A percentile compares a stretch with the other conserved stretches of the same genome.
phyloP scores from a whole-genome alignment of 2,888 invertebrate species.

The Aphodius sticticus region DNA sequence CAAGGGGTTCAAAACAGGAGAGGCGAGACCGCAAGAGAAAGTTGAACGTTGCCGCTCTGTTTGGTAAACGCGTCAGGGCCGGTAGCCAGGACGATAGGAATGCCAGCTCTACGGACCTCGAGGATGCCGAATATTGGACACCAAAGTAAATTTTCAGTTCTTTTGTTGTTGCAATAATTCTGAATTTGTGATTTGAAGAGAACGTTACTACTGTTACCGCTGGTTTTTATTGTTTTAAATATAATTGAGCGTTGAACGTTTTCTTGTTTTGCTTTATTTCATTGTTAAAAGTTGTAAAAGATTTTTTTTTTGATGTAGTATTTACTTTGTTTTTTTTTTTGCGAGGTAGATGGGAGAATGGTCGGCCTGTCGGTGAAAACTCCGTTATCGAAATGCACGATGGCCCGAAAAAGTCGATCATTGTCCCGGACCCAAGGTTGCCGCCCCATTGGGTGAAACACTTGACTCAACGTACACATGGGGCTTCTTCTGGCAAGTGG shows the following conservation, averaged over 20 bases:
- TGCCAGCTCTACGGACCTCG: slow-evolving; percentile 29
- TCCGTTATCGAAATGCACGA: slow-evolving; percentile 59
- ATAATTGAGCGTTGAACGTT: background rate
- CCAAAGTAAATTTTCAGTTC: slow-evolving; percentile 43
- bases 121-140: slow-evolving; percentile 43
- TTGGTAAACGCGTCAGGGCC: slow-evolving; percentile 60
- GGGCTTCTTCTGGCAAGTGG: slow-evolving; percentile 81
- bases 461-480: slow-evolving; percentile 73
- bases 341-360: slow-evolving; percentile 69
- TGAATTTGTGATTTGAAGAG: background rate
- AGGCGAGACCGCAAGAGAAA: slow-evolving; percentile 75
- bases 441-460: slow-evolving; percentile 83
- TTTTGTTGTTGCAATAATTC: slow-evolving; percentile 12
- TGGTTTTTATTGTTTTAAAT: slow-evolving; percentile 4
- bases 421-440: slow-evolving; percentile 77
- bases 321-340: background rate
- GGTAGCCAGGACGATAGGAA: slow-evolving; percentile 36
- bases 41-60: slow-evolving; percentile 73
- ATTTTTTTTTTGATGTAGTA: background rate
- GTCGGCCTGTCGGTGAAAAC: slow-evolving; percentile 70
- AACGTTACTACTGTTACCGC: background rate
- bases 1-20: slow-evolving; percentile 70
- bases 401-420: slow-evolving; percentile 62
- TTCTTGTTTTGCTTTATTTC: slow-evolving; percentile 7
- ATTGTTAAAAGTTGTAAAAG: background rate